Evolutionary conservation across 2,888 invertebrate species (phyloP), one percentile per base, ranked within the genome.

Genomic region (Nomada fabriciana): DNA sequence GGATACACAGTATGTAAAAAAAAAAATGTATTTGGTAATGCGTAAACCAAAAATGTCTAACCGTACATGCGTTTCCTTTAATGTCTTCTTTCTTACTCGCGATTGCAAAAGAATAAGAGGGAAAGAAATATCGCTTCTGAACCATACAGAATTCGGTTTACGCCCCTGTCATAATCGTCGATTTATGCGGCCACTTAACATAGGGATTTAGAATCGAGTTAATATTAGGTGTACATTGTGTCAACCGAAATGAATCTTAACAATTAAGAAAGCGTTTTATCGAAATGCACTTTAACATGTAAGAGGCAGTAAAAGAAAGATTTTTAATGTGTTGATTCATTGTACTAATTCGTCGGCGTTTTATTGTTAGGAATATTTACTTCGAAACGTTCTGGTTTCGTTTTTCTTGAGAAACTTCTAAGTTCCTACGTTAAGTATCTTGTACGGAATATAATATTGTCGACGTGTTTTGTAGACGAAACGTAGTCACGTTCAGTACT

Each of bases 381-480:
- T 23, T 74, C 60, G 42, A 55, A 80, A 25, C 7, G 43, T 67
- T 82, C 20, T 61, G 69, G 43, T n/a, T 53, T 70, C 7, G 36
- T 7, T 29, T 29, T 29, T 29, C 29, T 68, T 63, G 50, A 60
- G n/a, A 72, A 20, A 70, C 50, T 77, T 80, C 80, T 73, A 82
- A 80, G 77, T 86, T 84, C 82, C 84, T 86, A 82, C 75, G 75
- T 86, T 80, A 84, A 84, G 76, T 80, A 47, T 71, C 23, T 84
- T 70, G 76, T 86, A 82, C 55, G 36, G 52, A 75, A 13, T 47
- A 76, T 82, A 29, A 59, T 36, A 36, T 47, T 55, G 57, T 86
- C 71, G 42, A 29, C 13, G 60, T 57, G 68, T 77, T 69, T 70
- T 74, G 23, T 61, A 75, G 47, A 55, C 53, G 25, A 68, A 68